phyloP scores from a whole-genome alignment of 2,888 invertebrate species.

The Ectropis crepuscularia region DNA sequence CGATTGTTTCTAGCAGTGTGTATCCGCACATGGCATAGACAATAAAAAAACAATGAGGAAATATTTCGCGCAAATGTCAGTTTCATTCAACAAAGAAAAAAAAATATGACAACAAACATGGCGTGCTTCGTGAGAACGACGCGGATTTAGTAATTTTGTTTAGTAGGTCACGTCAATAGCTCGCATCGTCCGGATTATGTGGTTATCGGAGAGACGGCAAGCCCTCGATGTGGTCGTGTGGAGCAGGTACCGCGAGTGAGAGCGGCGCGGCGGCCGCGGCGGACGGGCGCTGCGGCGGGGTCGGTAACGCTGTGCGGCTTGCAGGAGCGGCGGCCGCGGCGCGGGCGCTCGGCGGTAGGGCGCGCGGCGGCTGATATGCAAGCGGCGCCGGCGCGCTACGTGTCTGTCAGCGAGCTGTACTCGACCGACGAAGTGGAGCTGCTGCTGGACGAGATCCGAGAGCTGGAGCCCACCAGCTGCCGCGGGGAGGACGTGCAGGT shows the following conservation, averaged over 20 bases:
- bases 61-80: neutral
- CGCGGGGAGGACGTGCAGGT: constrained; percentile 81
- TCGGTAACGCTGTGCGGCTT: constrained; percentile 43
- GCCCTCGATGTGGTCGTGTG: constrained; percentile 63
- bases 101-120: constrained; percentile 78
- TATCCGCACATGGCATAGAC: too few relatives aligned
- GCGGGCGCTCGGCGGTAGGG: constrained; percentile 67
- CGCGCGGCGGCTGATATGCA: constrained; percentile 75
- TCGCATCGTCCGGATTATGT: constrained; percentile 60
- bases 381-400: constrained; percentile 82
- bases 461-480: constrained; percentile 82
- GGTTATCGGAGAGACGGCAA: constrained; percentile 54
- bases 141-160: constrained; percentile 54
- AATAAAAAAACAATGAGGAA: too few relatives aligned
- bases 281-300: constrained; percentile 21
- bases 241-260: constrained; percentile 55
- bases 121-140: constrained; percentile 69
- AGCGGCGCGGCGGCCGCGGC: constrained; percentile 15
- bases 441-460: constrained; percentile 81
- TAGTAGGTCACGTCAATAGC: constrained; percentile 55
- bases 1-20: too few relatives aligned
- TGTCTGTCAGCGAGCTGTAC: constrained; percentile 83
- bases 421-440: constrained; percentile 84
- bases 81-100: constrained; percentile 39
- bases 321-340: constrained; percentile 70